Base-by-base conservation (phyloP, 2,888 invertebrate genomes). In the Neocrepidodera transversa region DNA sequence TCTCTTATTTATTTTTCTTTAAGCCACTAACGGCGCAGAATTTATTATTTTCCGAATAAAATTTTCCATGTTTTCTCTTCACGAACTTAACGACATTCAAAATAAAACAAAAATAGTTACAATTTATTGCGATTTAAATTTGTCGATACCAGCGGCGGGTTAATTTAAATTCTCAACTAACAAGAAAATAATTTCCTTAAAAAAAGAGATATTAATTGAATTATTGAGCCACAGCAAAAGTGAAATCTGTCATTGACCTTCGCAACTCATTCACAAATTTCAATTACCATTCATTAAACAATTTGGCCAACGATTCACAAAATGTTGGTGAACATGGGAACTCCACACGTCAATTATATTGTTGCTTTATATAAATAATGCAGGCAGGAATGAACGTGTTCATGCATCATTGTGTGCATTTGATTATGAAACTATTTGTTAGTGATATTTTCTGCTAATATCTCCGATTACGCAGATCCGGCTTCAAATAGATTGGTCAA, bases 91-190 rank as follows among this genome's bases (percentile, higher is more conserved):
- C 48, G 61, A 63, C 65, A 70, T 68, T 69, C 68, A 68, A 73
- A 74, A 70, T 23, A 70, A 72, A 72, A 70, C 67, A 69, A 69
- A 73, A 73, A 72, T 73, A 58, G 65, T 54, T 52, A 52, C 65
- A 72, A 71, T 74, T 72, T 72, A 71, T 68, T 58, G 60, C 52
- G 49, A 60, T 70, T 69, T 73, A 71, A 74, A 74, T 71, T 73
- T 68, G 69, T n/a, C n/a, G n/a, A n/a, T n/a, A n/a, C n/a, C n/a
- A n/a, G n/a, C n/a, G n/a, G n/a, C n/a, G n/a, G n/a, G 11, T 30
- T 30, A 3, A n/a, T 30, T 30, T 30, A 2, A 11, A n/a, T 30
- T 10, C 10, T 11, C 32, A 11, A 30, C 32, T 4, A 4, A 11
- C 32, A 11, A n/a, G n/a, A n/a, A n/a, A n/a, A n/a, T n/a, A n/a